Conservation (phyloP, 1,140 invertebrate genomes). For the Acarapis woodi region DNA sequence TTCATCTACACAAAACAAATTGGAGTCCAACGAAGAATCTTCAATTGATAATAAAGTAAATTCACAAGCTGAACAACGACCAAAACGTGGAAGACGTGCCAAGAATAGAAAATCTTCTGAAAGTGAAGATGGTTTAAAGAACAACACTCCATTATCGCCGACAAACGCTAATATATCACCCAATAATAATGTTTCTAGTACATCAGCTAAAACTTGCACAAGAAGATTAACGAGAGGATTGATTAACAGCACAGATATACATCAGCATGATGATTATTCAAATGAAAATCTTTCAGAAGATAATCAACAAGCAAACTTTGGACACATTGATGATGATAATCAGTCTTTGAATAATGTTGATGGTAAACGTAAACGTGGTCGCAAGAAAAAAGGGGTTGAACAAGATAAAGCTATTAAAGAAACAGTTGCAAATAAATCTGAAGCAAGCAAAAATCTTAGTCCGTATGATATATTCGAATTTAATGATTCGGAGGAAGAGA, state of each 20-base stretch:
- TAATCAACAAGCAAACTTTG: too few relatives aligned
- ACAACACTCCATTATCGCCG: not conserved
- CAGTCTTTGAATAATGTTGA: too few relatives aligned
- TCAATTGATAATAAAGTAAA: not conserved
- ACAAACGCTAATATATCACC: not conserved
- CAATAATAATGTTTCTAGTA: too few relatives aligned
- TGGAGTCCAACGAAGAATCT: not conserved
- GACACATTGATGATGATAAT: too few relatives aligned
- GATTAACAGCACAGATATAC: too few relatives aligned
- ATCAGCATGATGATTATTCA: not conserved
- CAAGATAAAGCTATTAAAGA: not conserved
- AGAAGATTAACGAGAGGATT: too few relatives aligned
- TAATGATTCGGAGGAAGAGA: slow-evolving; percentile 13
- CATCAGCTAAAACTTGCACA: too few relatives aligned
- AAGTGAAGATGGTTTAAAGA: too few relatives aligned
- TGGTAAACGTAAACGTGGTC: too few relatives aligned
- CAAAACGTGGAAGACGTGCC: slow-evolving; percentile 11
- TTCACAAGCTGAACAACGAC: slow-evolving; percentile 8
- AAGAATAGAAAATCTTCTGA: slow-evolving; percentile 13
- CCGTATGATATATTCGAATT: slow-evolving; percentile 14
- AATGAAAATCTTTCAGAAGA: not conserved
- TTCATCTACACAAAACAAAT: not conserved
- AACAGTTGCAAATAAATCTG: slow-evolving; percentile 5
- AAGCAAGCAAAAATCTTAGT: slow-evolving; percentile 8
- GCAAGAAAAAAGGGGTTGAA: too few relatives aligned